Evolutionary conservation across 2,113 vertebrate species (phyloP).

Genomic region (Proterorhinus semilunaris): DNA sequence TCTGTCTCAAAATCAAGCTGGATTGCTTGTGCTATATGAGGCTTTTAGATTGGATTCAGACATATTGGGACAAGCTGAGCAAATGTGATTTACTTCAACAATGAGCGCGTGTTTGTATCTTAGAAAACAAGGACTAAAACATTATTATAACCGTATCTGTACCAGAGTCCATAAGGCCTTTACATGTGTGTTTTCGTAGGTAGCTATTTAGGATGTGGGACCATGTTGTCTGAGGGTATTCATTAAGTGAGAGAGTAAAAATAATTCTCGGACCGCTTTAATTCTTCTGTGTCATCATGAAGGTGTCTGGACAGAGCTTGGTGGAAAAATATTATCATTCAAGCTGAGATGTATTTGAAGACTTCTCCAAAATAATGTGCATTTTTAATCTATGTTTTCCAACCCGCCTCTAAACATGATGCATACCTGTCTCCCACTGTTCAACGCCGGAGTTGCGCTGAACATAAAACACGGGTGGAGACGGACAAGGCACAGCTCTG

Average conservation of each 20-base stretch:
- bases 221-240: neutral
- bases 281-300: neutral
- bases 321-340: neutral
- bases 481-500: slow-evolving; percentile 31
- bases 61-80: neutral
- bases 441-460: slow-evolving; percentile 14
- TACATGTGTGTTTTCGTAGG: too few relatives aligned
- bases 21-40: neutral
- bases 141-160: neutral
- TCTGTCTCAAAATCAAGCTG: neutral
- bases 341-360: neutral
- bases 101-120: too few relatives aligned
- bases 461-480: slow-evolving; percentile 41
- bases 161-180: neutral
- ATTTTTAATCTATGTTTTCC: slow-evolving; percentile 12
- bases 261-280: too few relatives aligned
- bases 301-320: neutral
- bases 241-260: too few relatives aligned
- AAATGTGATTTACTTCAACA: too few relatives aligned
- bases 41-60: too few relatives aligned
- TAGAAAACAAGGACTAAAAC: too few relatives aligned
- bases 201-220: neutral
- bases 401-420: neutral
- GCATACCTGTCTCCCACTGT: slow-evolving; percentile 3
- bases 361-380: neutral